Percentiles rank a stretch among this genome's conserved stretches.
Evolutionary conservation across 1,140 invertebrate species (phyloP).

Genomic region (Thalassaphorura encarpata): DNA sequence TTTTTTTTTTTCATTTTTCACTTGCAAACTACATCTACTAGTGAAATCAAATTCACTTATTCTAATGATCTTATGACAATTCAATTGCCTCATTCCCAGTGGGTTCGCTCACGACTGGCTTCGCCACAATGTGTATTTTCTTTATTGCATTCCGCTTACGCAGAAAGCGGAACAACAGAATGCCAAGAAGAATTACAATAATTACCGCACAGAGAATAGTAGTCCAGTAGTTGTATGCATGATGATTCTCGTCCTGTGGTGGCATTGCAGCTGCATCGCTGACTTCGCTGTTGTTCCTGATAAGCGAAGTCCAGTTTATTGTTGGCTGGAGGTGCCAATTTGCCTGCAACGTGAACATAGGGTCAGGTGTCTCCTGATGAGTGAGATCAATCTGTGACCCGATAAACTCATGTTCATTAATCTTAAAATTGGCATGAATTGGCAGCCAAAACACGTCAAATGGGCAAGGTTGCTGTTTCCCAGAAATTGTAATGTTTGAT

Average conservation of each 20-base stretch:
- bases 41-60: too few relatives aligned
- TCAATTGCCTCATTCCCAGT: too few relatives aligned
- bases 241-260: background rate
- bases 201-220: background rate
- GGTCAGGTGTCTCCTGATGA: background rate
- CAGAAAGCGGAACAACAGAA: too few relatives aligned
- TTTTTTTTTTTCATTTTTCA: too few relatives aligned
- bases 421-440: background rate
- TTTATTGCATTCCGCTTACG: too few relatives aligned
- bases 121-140: background rate
- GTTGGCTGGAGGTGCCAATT: background rate
- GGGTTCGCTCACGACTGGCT: too few relatives aligned
- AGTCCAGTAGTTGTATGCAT: too few relatives aligned
- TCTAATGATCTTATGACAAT: too few relatives aligned
- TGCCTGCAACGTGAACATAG: background rate
- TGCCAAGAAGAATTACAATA: too few relatives aligned
- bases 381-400: background rate
- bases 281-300: too few relatives aligned
- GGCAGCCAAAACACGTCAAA: conserved; percentile 1
- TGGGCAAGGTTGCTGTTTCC: background rate
- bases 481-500: background rate
- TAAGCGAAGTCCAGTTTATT: background rate
- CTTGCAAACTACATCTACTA: too few relatives aligned
- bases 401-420: conserved; percentile 1
- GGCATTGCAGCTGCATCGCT: too few relatives aligned